Evolutionary conservation across 2,797 vertebrate species (phyloP), one percentile per base, ranked within the genome.

Genomic region (Amniataba percoides): DNA sequence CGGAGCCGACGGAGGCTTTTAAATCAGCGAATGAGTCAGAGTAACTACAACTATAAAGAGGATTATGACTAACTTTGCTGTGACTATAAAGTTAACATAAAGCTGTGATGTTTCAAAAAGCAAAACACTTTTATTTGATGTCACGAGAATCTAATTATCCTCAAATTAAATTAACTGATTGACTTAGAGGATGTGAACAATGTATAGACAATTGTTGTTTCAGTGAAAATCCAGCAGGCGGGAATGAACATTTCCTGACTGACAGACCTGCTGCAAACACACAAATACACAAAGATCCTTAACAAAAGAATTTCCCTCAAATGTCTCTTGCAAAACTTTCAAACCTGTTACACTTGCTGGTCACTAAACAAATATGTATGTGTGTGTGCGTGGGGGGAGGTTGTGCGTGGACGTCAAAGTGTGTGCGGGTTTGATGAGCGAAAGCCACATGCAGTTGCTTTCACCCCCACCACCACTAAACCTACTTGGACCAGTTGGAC

Each of bases 341-440:
- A 78, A 92, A 91, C 90, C 88, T 83, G 89, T 89, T 82, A 7
- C 3, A 21, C 85, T 71, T 61, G 91, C 69, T 79, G 53, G 45
- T 36, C 71, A 64, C 18, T n/a, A 49, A 86, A 85, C 80, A 90
- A 84, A 82, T 74, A 6, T 16, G 59, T 76, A 7, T 27, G 46
- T 55, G 43, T 16, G 60, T 51, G 13, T 13, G 48, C 25, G 40
- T n/a, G 45, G 43, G 9, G 14, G 11, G n/a, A 27, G 43, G 16
- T 27, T 66, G 57, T 64, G 68, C 63, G 62, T 60, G 71, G 14
- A 42, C 62, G 48, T 60, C 51, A 48, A 48, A 55, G 27, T 25
- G 31, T 74, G 71, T 12, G 61, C 14, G 23, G 23, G 34, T 21
- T 42, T 25, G 65, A 84, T 78, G 87, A 88, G 71, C 77, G 56